phyloP scores from a whole-genome alignment of 2,797 vertebrate genomes.

The Spondyliosoma cantharus region DNA sequence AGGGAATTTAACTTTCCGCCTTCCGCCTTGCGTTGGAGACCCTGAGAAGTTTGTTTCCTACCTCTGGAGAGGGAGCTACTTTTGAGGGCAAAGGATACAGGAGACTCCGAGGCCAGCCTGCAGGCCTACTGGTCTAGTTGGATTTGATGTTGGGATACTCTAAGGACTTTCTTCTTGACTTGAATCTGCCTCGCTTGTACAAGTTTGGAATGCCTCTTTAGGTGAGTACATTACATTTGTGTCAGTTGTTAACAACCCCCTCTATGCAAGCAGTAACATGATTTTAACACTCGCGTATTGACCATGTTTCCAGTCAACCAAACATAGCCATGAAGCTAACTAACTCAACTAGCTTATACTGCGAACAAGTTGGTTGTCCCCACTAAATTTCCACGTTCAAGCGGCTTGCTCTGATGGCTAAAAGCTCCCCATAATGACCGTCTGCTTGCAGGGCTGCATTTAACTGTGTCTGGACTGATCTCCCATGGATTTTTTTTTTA shows the following conservation, averaged over 20 bases:
- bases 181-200: constrained; percentile 68
- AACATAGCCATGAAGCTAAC: constrained; percentile 59
- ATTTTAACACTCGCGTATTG: constrained; percentile 41
- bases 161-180: constrained; percentile 70
- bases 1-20: constrained; percentile 84
- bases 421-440: constrained; percentile 13
- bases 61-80: constrained; percentile 84
- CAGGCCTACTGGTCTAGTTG: constrained; percentile 87
- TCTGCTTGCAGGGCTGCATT: constrained; percentile 46
- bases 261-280: constrained; percentile 22
- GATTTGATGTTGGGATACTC: constrained; percentile 86
- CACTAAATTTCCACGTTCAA: constrained; percentile 26
- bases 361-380: constrained; percentile 44
- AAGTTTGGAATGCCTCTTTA: constrained; percentile 83
- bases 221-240: constrained; percentile 77
- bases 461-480: constrained; percentile 54
- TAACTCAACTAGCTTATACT: constrained; percentile 63
- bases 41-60: constrained; percentile 85
- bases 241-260: constrained; percentile 2
- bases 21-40: constrained; percentile 77
- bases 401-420: constrained; percentile 12
- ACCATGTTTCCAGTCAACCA: constrained; percentile 64
- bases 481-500: constrained; percentile 44
- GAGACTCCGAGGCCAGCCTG: constrained; percentile 91
- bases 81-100: constrained; percentile 85